Conservation (phyloP, 2,888 invertebrate species). For the Mythimna albipuncta region DNA sequence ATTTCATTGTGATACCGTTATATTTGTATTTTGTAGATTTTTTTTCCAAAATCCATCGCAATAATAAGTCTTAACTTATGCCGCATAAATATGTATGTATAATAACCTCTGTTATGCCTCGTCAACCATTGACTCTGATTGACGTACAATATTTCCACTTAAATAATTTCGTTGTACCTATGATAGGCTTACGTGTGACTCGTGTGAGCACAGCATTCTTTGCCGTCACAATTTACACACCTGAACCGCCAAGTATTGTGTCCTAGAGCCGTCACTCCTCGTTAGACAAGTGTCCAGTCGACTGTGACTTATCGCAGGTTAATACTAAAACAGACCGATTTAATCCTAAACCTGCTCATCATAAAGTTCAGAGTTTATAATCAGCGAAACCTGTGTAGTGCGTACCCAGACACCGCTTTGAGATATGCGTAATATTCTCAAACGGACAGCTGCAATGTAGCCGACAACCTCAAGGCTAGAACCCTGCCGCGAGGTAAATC, state of each 20-base stretch:
- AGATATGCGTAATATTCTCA: conserved; percentile 76
- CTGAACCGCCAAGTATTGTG: conserved; percentile 76
- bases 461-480: conserved; percentile 73
- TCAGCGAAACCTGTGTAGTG: conserved; percentile 35
- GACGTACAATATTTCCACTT: conserved; percentile 44
- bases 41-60: conserved; percentile 23
- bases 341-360: conserved; percentile 49
- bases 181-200: conserved; percentile 44
- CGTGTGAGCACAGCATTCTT: conserved; percentile 62
- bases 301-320: conserved; percentile 68
- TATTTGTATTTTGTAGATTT: conserved; percentile 8
- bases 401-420: conserved; percentile 60
- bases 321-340: conserved; percentile 48
- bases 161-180: conserved; percentile 34
- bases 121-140: conserved; percentile 35
- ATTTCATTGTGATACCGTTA: conserved; percentile 25
- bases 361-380: conserved; percentile 64
- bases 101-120: conserved; percentile 20
- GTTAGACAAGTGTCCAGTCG: conserved; percentile 74
- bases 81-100: conserved; percentile 23
- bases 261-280: conserved; percentile 80
- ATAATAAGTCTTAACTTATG: conserved; percentile 22
- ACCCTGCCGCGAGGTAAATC: conserved; percentile 81
- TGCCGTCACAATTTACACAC: conserved; percentile 71
- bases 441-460: conserved; percentile 76